Percentiles rank a stretch among this genome's conserved stretches.
These are phyloP conservation scores for Musca vetustissima DNA, from an alignment of 1,140 invertebrate species.

Conservation along the genomic window DNA sequence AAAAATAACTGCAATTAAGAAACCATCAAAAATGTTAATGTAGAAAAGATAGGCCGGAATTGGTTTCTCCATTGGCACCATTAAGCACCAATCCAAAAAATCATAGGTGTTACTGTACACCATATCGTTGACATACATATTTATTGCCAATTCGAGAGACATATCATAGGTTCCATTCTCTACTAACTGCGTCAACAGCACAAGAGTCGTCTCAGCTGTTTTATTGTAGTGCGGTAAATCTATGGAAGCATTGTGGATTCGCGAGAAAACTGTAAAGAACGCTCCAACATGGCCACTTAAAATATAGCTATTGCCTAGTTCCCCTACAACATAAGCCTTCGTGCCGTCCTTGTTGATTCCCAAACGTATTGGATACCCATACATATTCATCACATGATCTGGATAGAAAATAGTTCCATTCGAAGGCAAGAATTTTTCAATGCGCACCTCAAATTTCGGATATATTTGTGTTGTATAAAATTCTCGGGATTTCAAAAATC, in stretches of 20 bases:
- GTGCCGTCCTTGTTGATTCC: background rate
- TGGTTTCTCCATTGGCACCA: conserved; percentile 8
- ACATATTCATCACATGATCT: conserved; percentile 1
- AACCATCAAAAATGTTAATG: background rate
- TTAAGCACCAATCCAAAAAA: conserved; percentile 14
- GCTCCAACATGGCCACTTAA: conserved; percentile 1
- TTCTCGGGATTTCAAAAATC: no score
- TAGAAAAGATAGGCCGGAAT: background rate
- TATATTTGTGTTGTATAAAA: background rate
- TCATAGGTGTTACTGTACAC: background rate
- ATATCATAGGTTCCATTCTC: conserved; percentile 4
- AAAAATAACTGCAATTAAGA: background rate
- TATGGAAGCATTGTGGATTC: background rate
- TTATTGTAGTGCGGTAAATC: background rate
- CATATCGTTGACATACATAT: background rate
- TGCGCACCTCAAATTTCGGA: background rate
- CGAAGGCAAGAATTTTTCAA: background rate
- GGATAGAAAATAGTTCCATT: background rate
- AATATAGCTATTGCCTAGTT: no score
- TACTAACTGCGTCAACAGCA: background rate
- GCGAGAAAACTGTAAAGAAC: background rate
- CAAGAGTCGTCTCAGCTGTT: background rate
- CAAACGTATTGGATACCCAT: background rate
- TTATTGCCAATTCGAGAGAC: background rate
- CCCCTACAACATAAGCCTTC: background rate